Percentiles rank a stretch among this genome's conserved stretches.
Evolutionary conservation across 2,113 vertebrate species (phyloP).

Genomic region (Sinocyclocheilus grahami): DNA sequence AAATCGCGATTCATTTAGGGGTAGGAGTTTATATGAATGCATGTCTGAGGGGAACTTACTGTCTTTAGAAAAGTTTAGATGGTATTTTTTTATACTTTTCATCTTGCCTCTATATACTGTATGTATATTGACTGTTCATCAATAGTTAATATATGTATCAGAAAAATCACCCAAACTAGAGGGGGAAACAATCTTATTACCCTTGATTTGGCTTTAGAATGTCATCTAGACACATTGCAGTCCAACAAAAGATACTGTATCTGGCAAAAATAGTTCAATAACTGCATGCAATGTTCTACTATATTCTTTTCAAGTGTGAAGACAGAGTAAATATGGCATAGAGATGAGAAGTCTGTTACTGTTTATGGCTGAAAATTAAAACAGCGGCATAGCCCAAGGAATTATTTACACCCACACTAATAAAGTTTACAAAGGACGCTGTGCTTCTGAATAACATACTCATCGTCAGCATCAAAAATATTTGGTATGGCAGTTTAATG

Average conservation of each 20-base stretch:
- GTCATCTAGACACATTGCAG: not conserved
- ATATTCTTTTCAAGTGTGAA: not conserved
- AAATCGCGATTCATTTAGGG: no score
- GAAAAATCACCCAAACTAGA: not conserved
- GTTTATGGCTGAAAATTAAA: conserved; percentile 26
- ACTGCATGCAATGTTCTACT: not conserved
- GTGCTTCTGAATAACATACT: not conserved
- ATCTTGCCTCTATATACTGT: no score
- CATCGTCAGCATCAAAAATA: not conserved
- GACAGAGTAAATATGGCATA: not conserved
- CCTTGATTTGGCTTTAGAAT: not conserved
- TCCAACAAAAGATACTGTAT: not conserved
- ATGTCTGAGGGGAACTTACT: no score
- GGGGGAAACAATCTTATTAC: not conserved
- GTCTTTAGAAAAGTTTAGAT: no score
- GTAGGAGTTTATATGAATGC: no score
- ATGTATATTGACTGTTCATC: not conserved
- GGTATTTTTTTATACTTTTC: no score
- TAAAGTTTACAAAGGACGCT: conserved; percentile 2
- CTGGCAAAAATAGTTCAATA: not conserved
- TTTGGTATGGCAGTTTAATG: conserved; percentile 3
- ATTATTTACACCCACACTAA: conserved; percentile 23
- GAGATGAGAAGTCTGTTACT: conserved; percentile 14
- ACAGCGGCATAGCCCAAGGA: conserved; percentile 11
- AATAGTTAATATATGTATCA: not conserved